Conservation (phyloP, 2,888 invertebrate genomes). For the Tillus elongatus region DNA sequence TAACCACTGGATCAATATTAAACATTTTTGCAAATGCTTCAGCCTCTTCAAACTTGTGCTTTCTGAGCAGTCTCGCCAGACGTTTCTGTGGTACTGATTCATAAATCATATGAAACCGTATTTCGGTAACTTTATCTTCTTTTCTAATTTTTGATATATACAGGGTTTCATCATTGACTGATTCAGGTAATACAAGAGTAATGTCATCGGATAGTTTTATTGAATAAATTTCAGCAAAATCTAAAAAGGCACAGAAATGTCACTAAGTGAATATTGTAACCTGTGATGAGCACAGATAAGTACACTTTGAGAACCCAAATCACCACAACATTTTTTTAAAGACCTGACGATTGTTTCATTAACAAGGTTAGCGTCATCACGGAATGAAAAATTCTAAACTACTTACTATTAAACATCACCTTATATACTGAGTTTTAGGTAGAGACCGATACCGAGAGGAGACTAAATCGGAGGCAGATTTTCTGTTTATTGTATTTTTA, state of each 20-base stretch:
- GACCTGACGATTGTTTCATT: too few species aligned
- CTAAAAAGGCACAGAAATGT: slow-evolving; percentile 19
- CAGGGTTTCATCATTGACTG: slow-evolving; percentile 29
- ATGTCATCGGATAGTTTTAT: slow-evolving; percentile 25
- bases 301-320: too few species aligned
- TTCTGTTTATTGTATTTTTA: too few species aligned
- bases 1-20: slow-evolving; percentile 36
- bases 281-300: too few species aligned
- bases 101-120: slow-evolving; percentile 31
- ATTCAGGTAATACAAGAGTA: slow-evolving; percentile 25
- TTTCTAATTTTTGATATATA: slow-evolving; percentile 26
- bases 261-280: too few species aligned
- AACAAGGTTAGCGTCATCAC: too few species aligned
- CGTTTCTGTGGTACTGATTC: slow-evolving; percentile 44
- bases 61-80: slow-evolving; percentile 40
- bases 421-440: too few species aligned
- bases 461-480: too few species aligned
- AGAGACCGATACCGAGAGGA: too few species aligned
- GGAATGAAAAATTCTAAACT: too few species aligned
- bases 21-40: slow-evolving; percentile 41
- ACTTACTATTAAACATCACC: too few species aligned
- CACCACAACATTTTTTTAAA: too few species aligned
- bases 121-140: slow-evolving; percentile 22
- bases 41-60: slow-evolving; percentile 43
- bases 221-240: slow-evolving; percentile 25